Evolutionary conservation across 1,140 invertebrate genomes (phyloP), one percentile per base, ranked within the genome.

Genomic region (Goniozus legneri): DNA sequence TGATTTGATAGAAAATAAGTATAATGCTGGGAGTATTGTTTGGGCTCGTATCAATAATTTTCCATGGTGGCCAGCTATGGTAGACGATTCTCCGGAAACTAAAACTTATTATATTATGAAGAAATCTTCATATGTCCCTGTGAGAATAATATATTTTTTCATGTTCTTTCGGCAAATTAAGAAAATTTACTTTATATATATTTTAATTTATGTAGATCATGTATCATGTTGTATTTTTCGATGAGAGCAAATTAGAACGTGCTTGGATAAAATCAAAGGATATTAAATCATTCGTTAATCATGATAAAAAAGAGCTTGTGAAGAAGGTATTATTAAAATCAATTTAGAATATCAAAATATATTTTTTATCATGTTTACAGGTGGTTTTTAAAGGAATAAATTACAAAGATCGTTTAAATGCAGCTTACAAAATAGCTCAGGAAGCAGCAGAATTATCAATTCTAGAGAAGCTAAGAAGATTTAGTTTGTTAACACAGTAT

Each of bases 11-110:
- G 65, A 79, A 41, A 79, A 78, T 51, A 54, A 65, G 24, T 84
- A 79, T 48, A 77, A 78, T 3, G 77, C 78, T 3, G 84, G 85
- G 2, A 85, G 84, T 30, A 39, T 88, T 32, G 85, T 88, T 0
- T 84, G 82, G 80, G 85, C 80, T 3, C 76, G 72, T 22, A 49
- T 82, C 22, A 54, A 67, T 1, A 81, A 82, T 18, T 85, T 77
- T 72, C 84, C 84, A 20, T 87, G 83, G 83, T 87, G 85, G 84
- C 86, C 86, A 12, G 85, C 77, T 3, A 85, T 89, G 75, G 78
- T 88, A 3, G 84, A 87, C 33, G 83, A 86, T 65, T 80, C 81
- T 63, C 84, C 84, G 1, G 81, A 86, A 47, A 77, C 74, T 1
- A 77, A 82, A 33, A 67, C 69, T 22, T 88, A 77, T 60, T 87